Percentiles rank a stretch among this genome's conserved stretches.
Conservation (phyloP, 2,888 invertebrate genomes). For the Vandiemenella viatica region DNA sequence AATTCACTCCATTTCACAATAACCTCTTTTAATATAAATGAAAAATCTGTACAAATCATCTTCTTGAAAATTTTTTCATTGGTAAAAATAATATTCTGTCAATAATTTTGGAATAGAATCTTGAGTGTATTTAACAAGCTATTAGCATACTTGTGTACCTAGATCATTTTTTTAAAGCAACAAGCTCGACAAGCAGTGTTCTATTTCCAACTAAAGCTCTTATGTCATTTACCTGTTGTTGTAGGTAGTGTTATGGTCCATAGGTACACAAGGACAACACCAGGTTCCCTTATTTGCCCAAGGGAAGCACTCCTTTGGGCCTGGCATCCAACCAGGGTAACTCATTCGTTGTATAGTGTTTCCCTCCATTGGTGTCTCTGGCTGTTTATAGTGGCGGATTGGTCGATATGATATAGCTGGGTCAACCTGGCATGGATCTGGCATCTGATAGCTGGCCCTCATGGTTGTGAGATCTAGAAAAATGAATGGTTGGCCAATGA, state of each 20-base stretch:
- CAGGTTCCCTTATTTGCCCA: background rate
- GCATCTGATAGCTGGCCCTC: background rate
- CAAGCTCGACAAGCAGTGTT: no score
- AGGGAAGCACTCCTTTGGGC: background rate
- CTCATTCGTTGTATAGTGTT: background rate
- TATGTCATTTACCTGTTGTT: background rate
- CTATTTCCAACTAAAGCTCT: no score
- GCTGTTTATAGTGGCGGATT: background rate
- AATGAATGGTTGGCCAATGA: no score
- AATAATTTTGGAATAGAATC: no score
- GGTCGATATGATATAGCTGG: background rate
- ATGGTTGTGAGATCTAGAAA: background rate
- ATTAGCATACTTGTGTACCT: no score
- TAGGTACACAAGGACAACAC: background rate
- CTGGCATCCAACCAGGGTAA: background rate
- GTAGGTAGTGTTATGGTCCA: background rate
- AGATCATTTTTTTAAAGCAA: no score
- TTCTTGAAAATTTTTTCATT: no score
- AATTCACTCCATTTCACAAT: no score
- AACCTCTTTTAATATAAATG: no score
- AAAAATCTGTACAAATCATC: no score
- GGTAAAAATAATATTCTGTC: no score
- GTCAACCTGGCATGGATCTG: background rate
- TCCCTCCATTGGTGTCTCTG: background rate
- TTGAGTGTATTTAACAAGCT: no score